Evolutionary conservation across 2,797 vertebrate species (phyloP), one percentile per base, ranked within the genome.

Genomic region (Gila robusta): DNA sequence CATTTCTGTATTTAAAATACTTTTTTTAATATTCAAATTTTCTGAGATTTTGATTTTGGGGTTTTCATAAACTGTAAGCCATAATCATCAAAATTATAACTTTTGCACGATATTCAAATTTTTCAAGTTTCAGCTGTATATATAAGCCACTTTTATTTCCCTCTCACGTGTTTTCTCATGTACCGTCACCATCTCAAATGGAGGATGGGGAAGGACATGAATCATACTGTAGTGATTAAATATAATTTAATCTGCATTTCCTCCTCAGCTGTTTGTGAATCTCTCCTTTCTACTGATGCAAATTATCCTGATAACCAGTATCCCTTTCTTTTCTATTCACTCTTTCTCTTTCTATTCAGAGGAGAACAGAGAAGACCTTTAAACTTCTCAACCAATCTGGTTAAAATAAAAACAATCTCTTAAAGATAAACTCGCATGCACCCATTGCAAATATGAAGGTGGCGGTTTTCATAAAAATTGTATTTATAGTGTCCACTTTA

Each of bases 231-330:
- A 64, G 28, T 83, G 64, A 83, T 21, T 54, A 70, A 79, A 71
- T 71, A 23, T 79, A 83, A 78, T 87, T 70, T 6, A 82, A 87
- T 82, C 49, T 62, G 80, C 62, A 44, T 32, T 82, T 77, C 49
- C 74, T 82, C 64, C 37, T 70, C 44, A 70, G 49, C 80, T 70
- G 37, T 71, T 52, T 39, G 49, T 19, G 16, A 17, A 28, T 35
- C 47, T 77, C 47, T 56, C 37, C 28, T 78, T 70, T 17, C 59
- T 76, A 47, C 44, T 86, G 19, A 67, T 81, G 12, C 19, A 54
- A 41, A 52, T 35, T 0, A 74, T 49, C 47, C 21, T 76, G 44
- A 81, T 67, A 81, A 70, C 37, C 35, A n/a, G 37, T 12, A 32
- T 76, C 47, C 35, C 7, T 79, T 67, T 21, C 14, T 78, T 64